Evolutionary conservation across 2,888 invertebrate species (phyloP).

Genomic region (Sphinx pinastri): DNA sequence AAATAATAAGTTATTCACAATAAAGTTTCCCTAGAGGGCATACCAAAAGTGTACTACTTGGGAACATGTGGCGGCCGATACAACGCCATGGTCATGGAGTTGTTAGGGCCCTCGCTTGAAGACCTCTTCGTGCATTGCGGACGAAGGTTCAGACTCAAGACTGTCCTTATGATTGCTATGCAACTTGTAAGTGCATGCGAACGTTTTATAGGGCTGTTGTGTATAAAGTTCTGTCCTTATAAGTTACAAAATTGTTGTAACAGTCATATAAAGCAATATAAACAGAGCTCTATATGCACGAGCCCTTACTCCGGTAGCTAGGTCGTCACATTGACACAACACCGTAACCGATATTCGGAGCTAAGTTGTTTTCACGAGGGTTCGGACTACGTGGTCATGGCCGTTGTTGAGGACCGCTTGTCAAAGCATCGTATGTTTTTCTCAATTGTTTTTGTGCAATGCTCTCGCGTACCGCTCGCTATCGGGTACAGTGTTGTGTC

Average conservation of each 20-base stretch:
- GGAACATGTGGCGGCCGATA: slow-evolving; percentile 99
- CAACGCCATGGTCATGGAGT: slow-evolving; percentile 99
- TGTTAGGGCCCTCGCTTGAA: slow-evolving; percentile 99
- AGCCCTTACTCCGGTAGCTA: slow-evolving; percentile 47
- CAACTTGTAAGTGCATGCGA: slow-evolving; percentile 91
- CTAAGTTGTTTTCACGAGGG: slow-evolving; percentile 56
- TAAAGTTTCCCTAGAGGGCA: slow-evolving; percentile 90
- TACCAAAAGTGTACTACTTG: slow-evolving; percentile 99
- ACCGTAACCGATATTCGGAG: slow-evolving; percentile 72
- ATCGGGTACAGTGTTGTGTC: slow-evolving; percentile 76
- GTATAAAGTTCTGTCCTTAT: slow-evolving; percentile 21
- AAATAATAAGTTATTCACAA: slow-evolving; percentile 39
- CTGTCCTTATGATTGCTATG: slow-evolving; percentile 98
- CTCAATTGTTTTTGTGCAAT: slow-evolving; percentile 55
- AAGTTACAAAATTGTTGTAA: neutral
- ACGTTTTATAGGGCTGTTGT: neutral
- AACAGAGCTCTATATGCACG: slow-evolving; percentile 23
- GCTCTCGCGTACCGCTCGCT: slow-evolving; percentile 69
- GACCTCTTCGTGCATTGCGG: slow-evolving; percentile 99
- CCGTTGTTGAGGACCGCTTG: slow-evolving; percentile 52
- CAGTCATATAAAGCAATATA: too few relatives aligned
- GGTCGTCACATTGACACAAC: slow-evolving; percentile 57
- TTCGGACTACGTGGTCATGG: slow-evolving; percentile 70
- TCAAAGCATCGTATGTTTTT: slow-evolving; percentile 33
- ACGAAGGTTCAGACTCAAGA: slow-evolving; percentile 98